Evolutionary conservation across 2,888 invertebrate species (phyloP).

Genomic region (Cryptophagus acutangulus): DNA sequence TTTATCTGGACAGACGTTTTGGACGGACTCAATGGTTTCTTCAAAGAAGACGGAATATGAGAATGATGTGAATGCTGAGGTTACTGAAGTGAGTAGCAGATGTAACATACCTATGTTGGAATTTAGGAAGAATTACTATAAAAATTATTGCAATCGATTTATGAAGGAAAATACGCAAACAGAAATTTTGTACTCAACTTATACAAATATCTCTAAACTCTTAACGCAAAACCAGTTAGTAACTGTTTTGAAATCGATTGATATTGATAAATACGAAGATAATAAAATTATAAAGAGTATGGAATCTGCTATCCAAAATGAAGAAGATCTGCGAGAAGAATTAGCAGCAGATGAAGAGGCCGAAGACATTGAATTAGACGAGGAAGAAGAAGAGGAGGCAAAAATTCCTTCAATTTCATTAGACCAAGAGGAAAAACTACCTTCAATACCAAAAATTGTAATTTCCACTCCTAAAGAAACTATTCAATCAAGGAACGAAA

Average conservation of each 20-base stretch:
- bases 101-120: slow-evolving; percentile 13
- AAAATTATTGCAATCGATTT: slow-evolving; percentile 17
- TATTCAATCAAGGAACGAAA: slow-evolving; percentile 14
- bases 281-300: neutral
- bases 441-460: neutral
- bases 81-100: neutral
- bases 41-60: slow-evolving; percentile 8
- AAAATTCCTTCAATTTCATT: neutral
- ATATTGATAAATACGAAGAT: neutral
- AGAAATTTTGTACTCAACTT: slow-evolving; percentile 10
- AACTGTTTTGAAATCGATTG: too few species aligned
- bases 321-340: neutral
- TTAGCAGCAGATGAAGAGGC: neutral
- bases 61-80: neutral
- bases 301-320: neutral
- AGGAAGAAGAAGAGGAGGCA: neutral
- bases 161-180: slow-evolving; percentile 7
- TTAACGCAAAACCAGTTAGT: too few species aligned
- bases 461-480: neutral
- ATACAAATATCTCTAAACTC: too few species aligned
- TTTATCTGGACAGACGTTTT: slow-evolving; percentile 23
- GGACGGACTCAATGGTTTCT: slow-evolving; percentile 20
- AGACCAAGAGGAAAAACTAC: neutral
- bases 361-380: neutral
- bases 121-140: slow-evolving; percentile 14